Base-by-base conservation (phyloP, 2,797 vertebrate species). In the Tenualosa thibaudeaui region DNA sequence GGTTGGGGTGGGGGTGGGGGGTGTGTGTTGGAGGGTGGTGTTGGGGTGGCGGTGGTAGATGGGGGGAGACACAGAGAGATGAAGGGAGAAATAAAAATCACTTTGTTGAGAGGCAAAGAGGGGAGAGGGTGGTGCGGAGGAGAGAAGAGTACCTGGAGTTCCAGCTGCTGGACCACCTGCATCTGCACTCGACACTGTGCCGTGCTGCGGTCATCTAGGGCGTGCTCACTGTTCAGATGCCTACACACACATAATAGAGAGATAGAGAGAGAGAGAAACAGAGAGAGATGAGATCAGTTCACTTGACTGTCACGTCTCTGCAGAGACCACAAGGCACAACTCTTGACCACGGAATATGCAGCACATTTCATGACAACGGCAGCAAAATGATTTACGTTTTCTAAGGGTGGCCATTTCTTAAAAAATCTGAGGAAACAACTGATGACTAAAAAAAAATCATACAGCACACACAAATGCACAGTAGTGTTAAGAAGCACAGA, bases 111-210 rank as follows among this genome's bases (percentile, higher is more conserved):
- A 75, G 31, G 31, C 43, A 43, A 40, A 46, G 46, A 75, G 62
- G 24, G 83, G 22, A 75, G 51, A 50, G n/a, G 37, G 40, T 43
- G 75, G 26, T 54, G 53, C 53, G 40, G 17, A 46, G 65, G 26
- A 81, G 15, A 54, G 51, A 56, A 81, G 92, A 89, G 87, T 98
- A 99, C 98, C 98, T 99, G 98, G 93, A 99, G 96, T 94, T 99
- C 98, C 97, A 99, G 97, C 96, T 99, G 98, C 94, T 99, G 98
- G 89, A 99, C 98, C 94, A 99, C 98, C 97, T 99, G 98, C 98
- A 99, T 99, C 94, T 99, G 98, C 93, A 99, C 98, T 94, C 98
- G 97, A 95, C 98, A 99, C 96, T 99, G 98, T 92, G 98, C 98
- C 87, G 98, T 99, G 96, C 98, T 99, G 95, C 98, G 96, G 96